Percentiles rank a stretch among this genome's conserved stretches.
These are phyloP conservation scores for Lycocorax pyrrhopterus DNA, from an alignment of 2,113 vertebrate species.

Conservation along the genomic window DNA sequence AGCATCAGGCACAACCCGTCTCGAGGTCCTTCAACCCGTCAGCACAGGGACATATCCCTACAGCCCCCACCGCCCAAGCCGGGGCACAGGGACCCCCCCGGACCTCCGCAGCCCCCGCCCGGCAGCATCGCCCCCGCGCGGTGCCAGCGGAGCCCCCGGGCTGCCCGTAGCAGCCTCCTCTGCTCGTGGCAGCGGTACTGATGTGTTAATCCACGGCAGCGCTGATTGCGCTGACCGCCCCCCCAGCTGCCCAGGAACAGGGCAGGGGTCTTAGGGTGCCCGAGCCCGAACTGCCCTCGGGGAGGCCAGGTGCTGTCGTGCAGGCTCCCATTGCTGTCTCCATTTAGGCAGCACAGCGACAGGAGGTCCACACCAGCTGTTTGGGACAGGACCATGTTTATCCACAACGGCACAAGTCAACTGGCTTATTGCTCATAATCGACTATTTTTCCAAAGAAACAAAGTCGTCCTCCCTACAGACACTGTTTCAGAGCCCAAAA, in stretches of 20 bases:
- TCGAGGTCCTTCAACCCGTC: background rate
- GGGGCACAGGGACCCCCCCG: background rate
- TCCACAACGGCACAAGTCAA: background rate
- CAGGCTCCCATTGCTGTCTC: background rate
- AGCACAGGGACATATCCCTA: background rate
- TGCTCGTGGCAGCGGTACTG: background rate
- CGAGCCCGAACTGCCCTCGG: accelerated
- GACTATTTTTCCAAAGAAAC: background rate
- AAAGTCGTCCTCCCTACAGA: accelerated
- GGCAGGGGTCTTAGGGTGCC: background rate
- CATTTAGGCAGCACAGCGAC: accelerated
- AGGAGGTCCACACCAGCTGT: accelerated
- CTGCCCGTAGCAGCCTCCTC: background rate
- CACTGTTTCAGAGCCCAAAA: background rate
- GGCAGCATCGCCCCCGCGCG: background rate
- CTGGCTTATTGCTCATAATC: background rate
- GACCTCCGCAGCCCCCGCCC: background rate
- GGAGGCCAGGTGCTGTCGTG: accelerated
- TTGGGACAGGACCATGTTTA: background rate
- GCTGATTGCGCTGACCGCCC: too few relatives aligned
- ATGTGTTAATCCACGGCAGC: background rate
- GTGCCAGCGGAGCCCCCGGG: background rate
- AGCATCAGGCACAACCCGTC: background rate
- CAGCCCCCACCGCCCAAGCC: background rate
- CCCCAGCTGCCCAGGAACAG: background rate